Percentiles rank a stretch among this genome's conserved stretches.
Evolutionary conservation across 2,797 vertebrate genomes (phyloP).

Genomic region (Florisuga fusca): DNA sequence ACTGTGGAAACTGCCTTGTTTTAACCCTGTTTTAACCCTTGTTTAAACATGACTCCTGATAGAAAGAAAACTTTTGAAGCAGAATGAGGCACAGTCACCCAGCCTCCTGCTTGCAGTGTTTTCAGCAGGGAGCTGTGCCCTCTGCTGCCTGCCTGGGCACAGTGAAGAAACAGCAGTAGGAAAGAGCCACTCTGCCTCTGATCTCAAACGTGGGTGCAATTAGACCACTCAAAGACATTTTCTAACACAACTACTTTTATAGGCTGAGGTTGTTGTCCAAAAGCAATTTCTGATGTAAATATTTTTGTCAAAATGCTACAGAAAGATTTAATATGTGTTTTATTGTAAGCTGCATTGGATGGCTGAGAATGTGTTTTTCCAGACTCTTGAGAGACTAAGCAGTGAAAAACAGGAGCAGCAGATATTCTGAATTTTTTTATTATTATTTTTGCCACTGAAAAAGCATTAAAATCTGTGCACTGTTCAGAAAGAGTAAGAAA

Average conservation of each 20-base stretch:
- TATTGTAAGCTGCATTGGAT: neutral
- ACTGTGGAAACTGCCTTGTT: neutral
- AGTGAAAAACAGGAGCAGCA: neutral
- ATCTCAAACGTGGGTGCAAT: neutral
- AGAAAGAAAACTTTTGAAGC: neutral
- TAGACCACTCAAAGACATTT: neutral
- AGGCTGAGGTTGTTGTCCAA: neutral
- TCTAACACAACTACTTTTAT: neutral
- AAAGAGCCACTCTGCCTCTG: neutral
- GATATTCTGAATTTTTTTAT: neutral
- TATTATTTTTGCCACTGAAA: neutral
- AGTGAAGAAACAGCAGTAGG: neutral
- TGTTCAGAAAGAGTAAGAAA: neutral
- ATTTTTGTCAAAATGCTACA: neutral
- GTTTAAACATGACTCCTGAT: fast-evolving
- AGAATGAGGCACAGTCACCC: neutral
- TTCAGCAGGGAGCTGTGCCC: conserved; percentile 49
- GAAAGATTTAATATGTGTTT: neutral
- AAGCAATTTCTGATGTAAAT: neutral
- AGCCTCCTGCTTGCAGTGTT: neutral
- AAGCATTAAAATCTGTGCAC: neutral
- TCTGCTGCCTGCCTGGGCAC: conserved; percentile 47
- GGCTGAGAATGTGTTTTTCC: neutral
- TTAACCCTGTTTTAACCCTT: too few relatives aligned
- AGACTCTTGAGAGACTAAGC: neutral